Base-by-base conservation (phyloP, 64 coral and sea anemone species). In the Dendronephthya gigantea region DNA sequence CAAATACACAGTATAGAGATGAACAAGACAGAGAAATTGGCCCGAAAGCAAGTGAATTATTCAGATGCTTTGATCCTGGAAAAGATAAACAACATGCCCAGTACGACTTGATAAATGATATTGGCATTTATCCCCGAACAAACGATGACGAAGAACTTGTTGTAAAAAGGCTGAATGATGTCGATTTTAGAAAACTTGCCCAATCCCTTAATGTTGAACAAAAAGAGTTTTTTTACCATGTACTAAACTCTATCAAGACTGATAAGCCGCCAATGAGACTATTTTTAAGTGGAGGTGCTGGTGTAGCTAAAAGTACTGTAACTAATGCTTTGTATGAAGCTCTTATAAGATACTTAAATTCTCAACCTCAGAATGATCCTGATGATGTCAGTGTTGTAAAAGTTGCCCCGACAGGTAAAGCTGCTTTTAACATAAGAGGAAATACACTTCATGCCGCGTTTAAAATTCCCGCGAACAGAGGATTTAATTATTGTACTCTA, bases 1-100 rank as follows among this genome's bases (percentile, higher is more conserved):
- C 84, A 59, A 90, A 90, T 83, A n/a, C 90, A 82, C 72, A 90
- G 86, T 84, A 90, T 83, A 87, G 50, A 40, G 85, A 90, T 86
- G 75, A 86, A 51, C 84, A 90, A 68, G 90, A 90, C 81, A 31
- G 22, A 81, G 84, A 40, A 69, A 50, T 29, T 10, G 58, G 85
- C 6, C 28, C 69, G 45, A 91, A 91, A 84, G 48, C 52, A 30
- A 90, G 84, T 86, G 88, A 30, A 66, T 30, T 66, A 17, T 66
- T 45, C 11, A 11, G 41, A 45, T 45, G 41, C 11, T 45, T 45
- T 11, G 41, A 45, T 45, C 41, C 41, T 68, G 84, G 90, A 9
- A 87, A 86, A 66, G 14, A 66, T 22, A 66, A 66, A 30, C 58
- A 66, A 66, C 58, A 66, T 66, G 22, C 19, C 6, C 6, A 66